phyloP scores from a whole-genome alignment of 2,888 invertebrate genomes.

The Nomada ruficornis region DNA sequence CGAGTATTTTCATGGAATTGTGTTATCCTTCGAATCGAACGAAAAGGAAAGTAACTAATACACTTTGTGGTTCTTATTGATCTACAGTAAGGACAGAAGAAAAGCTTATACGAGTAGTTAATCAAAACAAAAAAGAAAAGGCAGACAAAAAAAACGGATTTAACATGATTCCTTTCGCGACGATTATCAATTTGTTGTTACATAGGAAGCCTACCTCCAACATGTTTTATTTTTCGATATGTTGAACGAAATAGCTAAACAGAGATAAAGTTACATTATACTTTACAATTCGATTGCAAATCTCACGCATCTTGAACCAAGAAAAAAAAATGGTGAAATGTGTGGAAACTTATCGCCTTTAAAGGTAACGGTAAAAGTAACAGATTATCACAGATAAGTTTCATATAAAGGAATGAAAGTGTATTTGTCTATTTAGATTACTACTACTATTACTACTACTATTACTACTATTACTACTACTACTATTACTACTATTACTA shows the following conservation, averaged over 20 bases:
- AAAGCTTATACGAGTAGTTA: conserved; percentile 47
- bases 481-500: background rate
- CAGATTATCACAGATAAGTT: conserved; percentile 66
- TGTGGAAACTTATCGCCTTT: conserved; percentile 66
- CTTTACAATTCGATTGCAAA: conserved; percentile 73
- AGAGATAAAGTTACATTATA: conserved; percentile 37
- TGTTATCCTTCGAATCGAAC: conserved; percentile 34
- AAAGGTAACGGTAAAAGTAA: conserved; percentile 58
- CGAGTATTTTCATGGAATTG: conserved; percentile 19
- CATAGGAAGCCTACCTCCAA: conserved; percentile 46
- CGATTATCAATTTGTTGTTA: conserved; percentile 26
- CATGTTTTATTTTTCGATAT: conserved; percentile 47
- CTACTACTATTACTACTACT: conserved; percentile 22
- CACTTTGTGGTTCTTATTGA: conserved; percentile 36
- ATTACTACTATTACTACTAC: conserved; percentile 12
- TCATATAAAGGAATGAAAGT: conserved; percentile 69
- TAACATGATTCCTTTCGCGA: conserved; percentile 41
- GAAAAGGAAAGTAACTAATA: conserved; percentile 29
- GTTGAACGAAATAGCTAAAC: conserved; percentile 17
- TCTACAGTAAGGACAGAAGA: conserved; percentile 8
- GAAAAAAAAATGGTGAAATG: conserved; percentile 58
- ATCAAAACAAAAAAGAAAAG: conserved; percentile 37
- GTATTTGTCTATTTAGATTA: conserved; percentile 73
- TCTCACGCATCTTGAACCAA: conserved; percentile 62
- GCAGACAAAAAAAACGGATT: conserved; percentile 2